phyloP scores from a whole-genome alignment of 2,113 vertebrate species.

The human region GRCh38 chr7:138437501-138438000 shows the following conservation, averaged over 20 bases:
- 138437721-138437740: background rate
- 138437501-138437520: background rate
- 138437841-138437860: no score
- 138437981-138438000: no score
- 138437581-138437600: background rate
- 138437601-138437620: background rate
- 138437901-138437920: no score
- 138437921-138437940: no score
- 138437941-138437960: no score
- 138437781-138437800: background rate
- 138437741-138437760: background rate
- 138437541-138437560: background rate
- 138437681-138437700: background rate
- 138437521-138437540: background rate
- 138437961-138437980: no score
- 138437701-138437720: background rate
- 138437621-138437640: background rate
- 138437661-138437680: background rate
- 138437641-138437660: background rate
- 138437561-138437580: background rate
- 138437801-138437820: background rate
- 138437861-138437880: no score
- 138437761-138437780: background rate
- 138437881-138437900: no score
- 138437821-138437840: background rate